phyloP scores from a whole-genome alignment of 2,113 vertebrate genomes.

The Bucco capensis region DNA sequence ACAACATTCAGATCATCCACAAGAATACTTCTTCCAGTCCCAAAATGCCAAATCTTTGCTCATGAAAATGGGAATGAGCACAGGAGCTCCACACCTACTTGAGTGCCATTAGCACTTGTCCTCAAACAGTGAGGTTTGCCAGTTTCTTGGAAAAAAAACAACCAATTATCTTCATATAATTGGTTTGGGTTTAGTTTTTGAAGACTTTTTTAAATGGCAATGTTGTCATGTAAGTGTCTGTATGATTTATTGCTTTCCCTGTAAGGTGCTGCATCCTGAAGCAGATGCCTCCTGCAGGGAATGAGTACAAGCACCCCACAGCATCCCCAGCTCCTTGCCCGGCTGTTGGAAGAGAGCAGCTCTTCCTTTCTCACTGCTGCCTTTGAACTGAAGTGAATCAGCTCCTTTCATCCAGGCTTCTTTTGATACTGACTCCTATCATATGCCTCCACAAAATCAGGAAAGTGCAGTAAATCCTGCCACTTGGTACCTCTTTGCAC shows the following conservation, averaged over 20 bases:
- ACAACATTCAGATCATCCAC: not conserved
- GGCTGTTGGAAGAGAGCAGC: not conserved
- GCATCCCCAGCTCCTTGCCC: not conserved
- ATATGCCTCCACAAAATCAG: not conserved
- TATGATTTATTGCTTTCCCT: not conserved
- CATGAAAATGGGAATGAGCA: not conserved
- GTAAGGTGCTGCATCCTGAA: not conserved
- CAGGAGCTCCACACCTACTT: not conserved
- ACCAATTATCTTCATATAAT: too few relatives aligned
- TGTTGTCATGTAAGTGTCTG: not conserved
- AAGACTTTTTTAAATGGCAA: not conserved
- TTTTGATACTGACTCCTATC: not conserved
- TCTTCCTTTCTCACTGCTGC: not conserved
- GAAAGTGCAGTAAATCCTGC: not conserved
- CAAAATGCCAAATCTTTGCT: not conserved
- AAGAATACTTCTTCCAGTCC: not conserved
- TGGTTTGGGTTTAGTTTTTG: too few relatives aligned
- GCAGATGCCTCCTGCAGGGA: not conserved
- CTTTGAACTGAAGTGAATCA: not conserved
- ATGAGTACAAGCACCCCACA: fast-evolving
- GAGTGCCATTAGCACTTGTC: not conserved
- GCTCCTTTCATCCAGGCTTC: not conserved
- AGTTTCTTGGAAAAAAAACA: not conserved
- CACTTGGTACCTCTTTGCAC: fast-evolving
- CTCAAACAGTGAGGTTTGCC: not conserved